A percentile compares a stretch with the other conserved stretches of the same genome.
Conservation (phyloP, 2,113 vertebrate species). For the Malurus alboscapulatus region DNA sequence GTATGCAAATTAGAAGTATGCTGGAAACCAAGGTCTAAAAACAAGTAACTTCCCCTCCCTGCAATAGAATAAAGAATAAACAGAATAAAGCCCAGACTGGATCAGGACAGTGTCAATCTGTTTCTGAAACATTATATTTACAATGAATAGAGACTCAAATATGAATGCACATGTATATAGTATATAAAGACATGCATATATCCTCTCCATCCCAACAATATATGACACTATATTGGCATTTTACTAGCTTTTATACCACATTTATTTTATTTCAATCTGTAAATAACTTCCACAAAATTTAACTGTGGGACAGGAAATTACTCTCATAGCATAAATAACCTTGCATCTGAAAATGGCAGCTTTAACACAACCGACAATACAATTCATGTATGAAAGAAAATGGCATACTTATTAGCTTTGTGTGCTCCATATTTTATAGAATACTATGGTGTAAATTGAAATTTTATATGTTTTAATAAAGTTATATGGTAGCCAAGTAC, state of each 20-base stretch:
- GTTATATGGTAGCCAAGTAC: constrained; percentile 74
- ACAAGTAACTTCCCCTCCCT: background rate
- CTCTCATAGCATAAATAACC: constrained; percentile 71
- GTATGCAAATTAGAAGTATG: background rate
- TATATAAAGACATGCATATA: background rate
- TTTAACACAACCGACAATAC: constrained; percentile 72
- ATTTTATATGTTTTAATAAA: constrained; percentile 81
- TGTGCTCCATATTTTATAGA: constrained; percentile 72
- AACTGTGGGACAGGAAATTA: constrained; percentile 72
- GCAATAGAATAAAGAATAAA: background rate
- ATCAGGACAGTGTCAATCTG: background rate
- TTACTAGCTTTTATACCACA: constrained; percentile 51
- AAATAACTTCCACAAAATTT: constrained; percentile 79
- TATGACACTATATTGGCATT: constrained; percentile 38
- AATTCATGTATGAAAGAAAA: constrained; percentile 69
- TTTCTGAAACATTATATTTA: background rate
- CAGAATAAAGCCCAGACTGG: background rate
- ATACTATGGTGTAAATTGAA: constrained; percentile 75
- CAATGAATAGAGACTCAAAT: background rate
- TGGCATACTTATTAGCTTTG: constrained; percentile 72
- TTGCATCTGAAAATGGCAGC: constrained; percentile 60
- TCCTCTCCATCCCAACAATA: background rate
- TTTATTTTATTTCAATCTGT: constrained; percentile 74
- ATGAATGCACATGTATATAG: background rate
- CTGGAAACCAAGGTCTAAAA: background rate